phyloP scores from a whole-genome alignment of 2,797 vertebrate species.

The Brachyrhaphis roseni region DNA sequence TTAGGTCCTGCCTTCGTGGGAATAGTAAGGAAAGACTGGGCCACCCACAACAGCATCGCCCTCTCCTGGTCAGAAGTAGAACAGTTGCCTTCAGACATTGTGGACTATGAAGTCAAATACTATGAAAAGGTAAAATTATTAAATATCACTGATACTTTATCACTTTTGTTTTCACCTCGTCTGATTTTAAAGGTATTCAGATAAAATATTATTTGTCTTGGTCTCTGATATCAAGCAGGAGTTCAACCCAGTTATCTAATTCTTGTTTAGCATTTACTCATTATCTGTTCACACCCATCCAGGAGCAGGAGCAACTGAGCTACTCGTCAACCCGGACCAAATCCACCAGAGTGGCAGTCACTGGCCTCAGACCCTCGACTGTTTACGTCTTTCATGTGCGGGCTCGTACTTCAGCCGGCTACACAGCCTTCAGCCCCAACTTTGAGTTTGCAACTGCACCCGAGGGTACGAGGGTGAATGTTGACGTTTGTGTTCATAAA shows the following conservation, averaged over 20 bases:
- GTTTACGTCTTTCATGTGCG: constrained; percentile 96
- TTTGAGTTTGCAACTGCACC: constrained; percentile 95
- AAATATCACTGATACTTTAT: not conserved
- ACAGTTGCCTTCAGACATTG: constrained; percentile 86
- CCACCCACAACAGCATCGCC: constrained; percentile 94
- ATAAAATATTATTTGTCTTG: constrained; percentile 19
- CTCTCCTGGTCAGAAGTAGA: constrained; percentile 97
- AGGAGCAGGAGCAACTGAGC: constrained; percentile 97
- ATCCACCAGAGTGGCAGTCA: constrained; percentile 90
- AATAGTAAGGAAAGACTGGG: constrained; percentile 94
- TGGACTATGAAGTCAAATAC: constrained; percentile 99
- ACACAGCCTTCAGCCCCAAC: constrained; percentile 94
- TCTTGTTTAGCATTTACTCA: constrained; percentile 23
- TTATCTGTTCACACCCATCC: constrained; percentile 31
- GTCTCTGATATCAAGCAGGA: constrained; percentile 36
- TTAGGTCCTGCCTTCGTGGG: constrained; percentile 95
- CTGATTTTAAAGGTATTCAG: constrained; percentile 38
- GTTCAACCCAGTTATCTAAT: constrained; percentile 21
- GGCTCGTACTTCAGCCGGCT: constrained; percentile 90
- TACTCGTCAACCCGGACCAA: constrained; percentile 97
- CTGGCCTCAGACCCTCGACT: constrained; percentile 93
- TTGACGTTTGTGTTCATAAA: not conserved
- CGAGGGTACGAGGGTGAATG: constrained; percentile 85
- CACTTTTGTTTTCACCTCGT: constrained; percentile 31
- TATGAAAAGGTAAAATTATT: constrained; percentile 91